Percentiles rank a stretch among this genome's conserved stretches.
Conservation (phyloP, 1,140 invertebrate genomes). For the Semibalanus balanoides region DNA sequence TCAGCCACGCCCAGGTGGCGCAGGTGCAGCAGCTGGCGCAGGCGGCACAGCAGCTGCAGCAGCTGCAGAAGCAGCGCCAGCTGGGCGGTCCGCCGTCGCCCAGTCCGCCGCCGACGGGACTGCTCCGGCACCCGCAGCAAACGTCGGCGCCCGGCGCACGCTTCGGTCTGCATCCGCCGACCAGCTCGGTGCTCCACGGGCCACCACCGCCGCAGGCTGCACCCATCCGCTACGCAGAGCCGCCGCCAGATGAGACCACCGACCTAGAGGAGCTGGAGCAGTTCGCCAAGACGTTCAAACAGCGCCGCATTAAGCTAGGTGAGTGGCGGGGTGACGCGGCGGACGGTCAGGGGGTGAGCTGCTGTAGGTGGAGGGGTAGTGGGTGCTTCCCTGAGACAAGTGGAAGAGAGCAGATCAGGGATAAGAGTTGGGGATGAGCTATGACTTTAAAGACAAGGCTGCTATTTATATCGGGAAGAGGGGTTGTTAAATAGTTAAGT, state of each 20-base stretch:
- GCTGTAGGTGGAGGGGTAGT: too few species aligned
- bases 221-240: conserved; percentile 41
- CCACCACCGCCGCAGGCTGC: conserved; percentile 20
- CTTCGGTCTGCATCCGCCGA: conserved; percentile 17
- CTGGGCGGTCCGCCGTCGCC: conserved; percentile 16
- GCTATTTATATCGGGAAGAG: too few species aligned
- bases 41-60: conserved; percentile 49
- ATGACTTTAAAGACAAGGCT: too few species aligned
- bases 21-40: conserved; percentile 66
- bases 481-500: too few species aligned
- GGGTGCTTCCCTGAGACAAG: too few species aligned
- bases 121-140: conserved; percentile 9
- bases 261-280: conserved; percentile 91
- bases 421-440: too few species aligned
- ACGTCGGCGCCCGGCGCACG: conserved; percentile 15
- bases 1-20: conserved; percentile 48
- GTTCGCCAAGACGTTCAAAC: conserved; percentile 93
- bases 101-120: conserved; percentile 15
- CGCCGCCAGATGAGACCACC: conserved; percentile 75
- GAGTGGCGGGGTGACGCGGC: conserved; percentile 17
- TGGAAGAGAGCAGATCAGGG: too few species aligned
- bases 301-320: conserved; percentile 84
- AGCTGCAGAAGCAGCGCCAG: conserved; percentile 29
- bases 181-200: conserved; percentile 13
- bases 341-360: background rate